These are phyloP conservation scores for Chymomyza costata DNA, from an alignment of 1,140 invertebrate species.

Conservation along the genomic window DNA sequence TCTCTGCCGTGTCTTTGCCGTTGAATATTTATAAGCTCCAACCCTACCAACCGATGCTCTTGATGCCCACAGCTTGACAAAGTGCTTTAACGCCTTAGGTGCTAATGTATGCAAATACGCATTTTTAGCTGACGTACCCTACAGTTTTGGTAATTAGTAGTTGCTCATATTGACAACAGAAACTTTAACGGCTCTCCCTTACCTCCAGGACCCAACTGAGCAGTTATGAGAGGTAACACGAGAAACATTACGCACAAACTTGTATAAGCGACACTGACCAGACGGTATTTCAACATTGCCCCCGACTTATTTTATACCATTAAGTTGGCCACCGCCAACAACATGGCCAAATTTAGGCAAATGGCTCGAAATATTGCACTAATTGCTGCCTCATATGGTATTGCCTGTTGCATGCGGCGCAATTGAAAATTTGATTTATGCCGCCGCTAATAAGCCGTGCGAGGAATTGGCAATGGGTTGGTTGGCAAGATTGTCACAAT, in stretches of 20 bases:
- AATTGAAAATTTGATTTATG: slow-evolving; percentile 38
- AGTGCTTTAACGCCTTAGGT: slow-evolving; percentile 17
- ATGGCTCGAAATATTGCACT: slow-evolving; percentile 38
- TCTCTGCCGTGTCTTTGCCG: too few species aligned
- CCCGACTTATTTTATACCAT: slow-evolving; percentile 32
- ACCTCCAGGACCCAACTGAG: too few species aligned
- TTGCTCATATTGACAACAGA: too few species aligned
- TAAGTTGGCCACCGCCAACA: slow-evolving; percentile 40
- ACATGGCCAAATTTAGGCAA: slow-evolving; percentile 37
- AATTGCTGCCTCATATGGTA: slow-evolving; percentile 40
- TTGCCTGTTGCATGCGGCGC: too few species aligned
- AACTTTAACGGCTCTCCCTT: too few species aligned
- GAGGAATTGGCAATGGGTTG: slow-evolving; percentile 17
- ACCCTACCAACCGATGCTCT: neutral
- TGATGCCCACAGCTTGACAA: slow-evolving; percentile 13
- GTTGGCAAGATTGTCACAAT: too few species aligned
- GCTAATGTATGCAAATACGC: slow-evolving; percentile 32
- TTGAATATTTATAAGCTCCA: slow-evolving; percentile 38
- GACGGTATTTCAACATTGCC: slow-evolving; percentile 39
- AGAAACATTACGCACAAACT: too few species aligned
- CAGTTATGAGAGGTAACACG: too few species aligned
- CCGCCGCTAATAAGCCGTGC: slow-evolving; percentile 20
- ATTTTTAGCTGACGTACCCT: too few species aligned
- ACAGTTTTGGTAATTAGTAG: too few species aligned
- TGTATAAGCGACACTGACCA: slow-evolving; percentile 1